A percentile compares a stretch with the other conserved stretches of the same genome.
Conservation (phyloP, 53 echinoderm and acorn worm genomes). For the Mesocentrotus franciscanus region DNA sequence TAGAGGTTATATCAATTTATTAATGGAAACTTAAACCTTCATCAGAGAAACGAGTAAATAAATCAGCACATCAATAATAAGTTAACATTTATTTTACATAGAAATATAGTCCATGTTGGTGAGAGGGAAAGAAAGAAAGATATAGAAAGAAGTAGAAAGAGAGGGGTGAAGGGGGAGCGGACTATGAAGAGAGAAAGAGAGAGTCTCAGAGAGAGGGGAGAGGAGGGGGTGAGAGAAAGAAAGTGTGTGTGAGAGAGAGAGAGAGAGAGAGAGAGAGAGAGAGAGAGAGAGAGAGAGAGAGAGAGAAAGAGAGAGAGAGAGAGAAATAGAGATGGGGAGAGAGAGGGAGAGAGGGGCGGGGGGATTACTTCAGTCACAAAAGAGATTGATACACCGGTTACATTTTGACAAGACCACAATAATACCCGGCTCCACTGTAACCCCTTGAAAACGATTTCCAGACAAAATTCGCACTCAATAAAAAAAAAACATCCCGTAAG, state of each 20-base stretch:
- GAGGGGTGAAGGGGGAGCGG: not conserved
- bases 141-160: not conserved
- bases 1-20: not conserved
- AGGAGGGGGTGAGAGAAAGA: not conserved
- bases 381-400: constrained; percentile 28
- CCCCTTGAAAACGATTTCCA: constrained; percentile 5
- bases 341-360: not conserved
- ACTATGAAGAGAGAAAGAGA: not conserved
- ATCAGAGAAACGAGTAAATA: no score
- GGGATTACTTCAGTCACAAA: not conserved
- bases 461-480: constrained; percentile 45
- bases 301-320: constrained; percentile 14
- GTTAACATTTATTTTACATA: no score
- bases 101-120: not conserved
- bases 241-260: not conserved
- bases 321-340: not conserved
- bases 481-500: not conserved
- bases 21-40: no score
- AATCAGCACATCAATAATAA: no score
- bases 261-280: not conserved
- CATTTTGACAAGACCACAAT: constrained; percentile 41
- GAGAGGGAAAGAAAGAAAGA: not conserved
- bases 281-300: not conserved
- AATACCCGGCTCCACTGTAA: not conserved
- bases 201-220: not conserved